Conservation (phyloP, 2,888 invertebrate genomes). For the Craniophora ligustri region DNA sequence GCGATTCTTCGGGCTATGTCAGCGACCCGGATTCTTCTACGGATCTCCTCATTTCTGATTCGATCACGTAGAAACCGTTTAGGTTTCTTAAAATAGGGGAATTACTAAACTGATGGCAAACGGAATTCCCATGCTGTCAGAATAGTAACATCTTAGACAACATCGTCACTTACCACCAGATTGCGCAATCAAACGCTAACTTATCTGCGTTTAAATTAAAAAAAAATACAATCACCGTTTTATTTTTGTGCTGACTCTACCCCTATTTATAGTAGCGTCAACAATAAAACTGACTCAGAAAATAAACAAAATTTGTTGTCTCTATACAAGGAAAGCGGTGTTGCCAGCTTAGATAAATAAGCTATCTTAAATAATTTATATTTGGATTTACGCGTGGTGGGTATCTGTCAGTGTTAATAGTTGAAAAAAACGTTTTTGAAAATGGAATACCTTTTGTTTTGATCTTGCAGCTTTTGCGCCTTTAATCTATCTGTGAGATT, state of each 20-base stretch:
- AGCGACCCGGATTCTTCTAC: too few relatives aligned
- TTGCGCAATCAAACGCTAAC: too few relatives aligned
- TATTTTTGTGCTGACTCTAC: constrained; percentile 35
- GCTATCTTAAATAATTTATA: constrained; percentile 25
- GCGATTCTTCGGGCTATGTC: too few relatives aligned
- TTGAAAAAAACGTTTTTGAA: constrained; percentile 20
- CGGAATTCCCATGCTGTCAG: too few relatives aligned
- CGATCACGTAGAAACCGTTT: too few relatives aligned
- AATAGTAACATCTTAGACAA: too few relatives aligned
- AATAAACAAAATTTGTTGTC: constrained; percentile 54
- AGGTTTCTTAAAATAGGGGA: too few relatives aligned
- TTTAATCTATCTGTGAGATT: constrained; percentile 17
- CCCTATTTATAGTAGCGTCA: constrained; percentile 37
- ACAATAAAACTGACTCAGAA: constrained; percentile 54
- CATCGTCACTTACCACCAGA: too few relatives aligned
- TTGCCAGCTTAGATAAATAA: constrained; percentile 49
- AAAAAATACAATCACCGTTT: too few relatives aligned
- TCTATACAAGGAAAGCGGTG: constrained; percentile 48
- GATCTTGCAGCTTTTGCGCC: constrained; percentile 15
- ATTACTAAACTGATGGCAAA: too few relatives aligned
- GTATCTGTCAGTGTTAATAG: constrained; percentile 39
- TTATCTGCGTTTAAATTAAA: too few relatives aligned
- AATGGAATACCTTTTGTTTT: constrained; percentile 20
- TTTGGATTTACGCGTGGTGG: constrained; percentile 38
- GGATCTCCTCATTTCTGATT: too few relatives aligned